Percentiles rank a stretch among this genome's conserved stretches.
phyloP scores from a whole-genome alignment of 2,888 invertebrate species.

The Chrysomela aeneicollis region DNA sequence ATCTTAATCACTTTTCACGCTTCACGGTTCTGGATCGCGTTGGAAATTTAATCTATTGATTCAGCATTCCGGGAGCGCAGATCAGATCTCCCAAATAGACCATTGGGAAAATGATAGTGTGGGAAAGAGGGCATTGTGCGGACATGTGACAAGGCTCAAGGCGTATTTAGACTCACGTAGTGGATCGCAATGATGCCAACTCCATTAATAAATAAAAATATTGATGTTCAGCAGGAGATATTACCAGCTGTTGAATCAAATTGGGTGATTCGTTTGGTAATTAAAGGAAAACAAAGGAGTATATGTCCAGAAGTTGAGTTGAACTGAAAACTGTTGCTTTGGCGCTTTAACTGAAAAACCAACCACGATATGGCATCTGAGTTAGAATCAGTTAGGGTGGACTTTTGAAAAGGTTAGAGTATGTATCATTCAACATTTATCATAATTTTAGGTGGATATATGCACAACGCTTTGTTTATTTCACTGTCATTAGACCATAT shows the following conservation, averaged over 20 bases:
- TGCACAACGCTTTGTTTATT: too few relatives aligned
- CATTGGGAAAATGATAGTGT: conserved; percentile 58
- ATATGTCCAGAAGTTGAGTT: conserved; percentile 6
- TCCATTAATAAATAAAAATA: conserved; percentile 24
- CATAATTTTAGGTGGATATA: too few relatives aligned
- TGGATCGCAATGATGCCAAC: neutral
- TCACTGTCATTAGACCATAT: too few relatives aligned
- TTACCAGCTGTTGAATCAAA: conserved; percentile 14
- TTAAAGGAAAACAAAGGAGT: conserved; percentile 18
- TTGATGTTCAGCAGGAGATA: conserved; percentile 18
- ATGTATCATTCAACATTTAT: too few relatives aligned
- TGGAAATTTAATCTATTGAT: conserved; percentile 61
- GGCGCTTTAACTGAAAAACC: too few relatives aligned
- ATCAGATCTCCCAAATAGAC: conserved; percentile 55
- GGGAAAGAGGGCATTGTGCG: conserved; percentile 58
- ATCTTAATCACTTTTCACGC: conserved; percentile 61
- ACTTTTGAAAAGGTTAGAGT: too few relatives aligned
- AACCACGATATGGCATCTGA: too few relatives aligned
- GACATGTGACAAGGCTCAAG: conserved; percentile 54
- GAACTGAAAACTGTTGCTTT: too few relatives aligned
- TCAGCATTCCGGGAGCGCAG: conserved; percentile 59
- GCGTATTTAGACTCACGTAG: neutral
- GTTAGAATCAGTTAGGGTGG: too few relatives aligned
- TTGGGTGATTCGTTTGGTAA: neutral
- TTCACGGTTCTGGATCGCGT: conserved; percentile 52